Base-by-base conservation (phyloP, 2,113 vertebrate genomes). In the Hippoglossus stenolepis region DNA sequence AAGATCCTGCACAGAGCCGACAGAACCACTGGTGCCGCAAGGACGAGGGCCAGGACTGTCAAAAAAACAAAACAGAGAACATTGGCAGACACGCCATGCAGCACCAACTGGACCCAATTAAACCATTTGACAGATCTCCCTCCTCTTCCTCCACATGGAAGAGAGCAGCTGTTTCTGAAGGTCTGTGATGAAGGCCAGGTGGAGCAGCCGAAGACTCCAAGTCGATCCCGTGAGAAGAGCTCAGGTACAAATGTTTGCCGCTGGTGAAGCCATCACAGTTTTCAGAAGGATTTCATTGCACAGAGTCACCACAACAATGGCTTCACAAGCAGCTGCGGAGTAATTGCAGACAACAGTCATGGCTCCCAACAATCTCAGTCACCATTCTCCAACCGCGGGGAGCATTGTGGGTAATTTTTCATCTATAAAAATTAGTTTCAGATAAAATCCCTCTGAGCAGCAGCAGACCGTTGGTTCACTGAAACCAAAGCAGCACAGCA, bases 281-380 rank as follows among this genome's bases (percentile, higher is more conserved):
- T 69, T 75, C 74, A 90, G 84, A 1, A 91, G 13, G 56, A 78
- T 53, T 68, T 86, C 85, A 38, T 28, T 87, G 71, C 83, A 85
- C 20, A 65, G 40, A 14, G 64, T 77, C 5, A 83, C 2, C 24
- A 77, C 65, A 31, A 80, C 1, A 1, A 83, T 0, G 18, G 77
- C 65, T 15, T 88, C 73, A 2, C 85, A 65, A 9, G 67, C 75
- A 65, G 76, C 65, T 63, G 20, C 20, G 2, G 75, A 58, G 74
- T 73, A 87, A 35, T 65, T 10, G 3, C 23, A 28, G n/a, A 90
- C 4, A n/a, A 45, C 47, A 0, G 45, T 15, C 40, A 20, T 10
- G 2, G 43, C 49, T 40, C 54, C 76, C 4, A 70, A 9, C 18
- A 77, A 45, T n/a, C 38, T 14, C 40, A 12, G 58, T 35, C 61